A percentile compares a stretch with the other conserved stretches of the same genome.
Conservation (phyloP, 2,113 vertebrate genomes). For the Cochlearius cochlearius region DNA sequence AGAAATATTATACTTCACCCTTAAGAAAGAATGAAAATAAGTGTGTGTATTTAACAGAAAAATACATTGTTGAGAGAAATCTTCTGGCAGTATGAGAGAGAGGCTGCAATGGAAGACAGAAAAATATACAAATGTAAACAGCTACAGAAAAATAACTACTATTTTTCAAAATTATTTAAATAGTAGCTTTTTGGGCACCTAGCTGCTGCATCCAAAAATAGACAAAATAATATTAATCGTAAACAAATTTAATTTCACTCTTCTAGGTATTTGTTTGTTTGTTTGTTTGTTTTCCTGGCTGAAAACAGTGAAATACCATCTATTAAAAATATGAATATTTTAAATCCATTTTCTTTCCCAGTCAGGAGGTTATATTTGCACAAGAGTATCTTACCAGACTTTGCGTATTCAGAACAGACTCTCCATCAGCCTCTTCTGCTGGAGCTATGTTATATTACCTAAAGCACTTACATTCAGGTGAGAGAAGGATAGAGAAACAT, state of each 20-base stretch:
- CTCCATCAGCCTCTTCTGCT: neutral
- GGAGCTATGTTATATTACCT: neutral
- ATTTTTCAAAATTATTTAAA: neutral
- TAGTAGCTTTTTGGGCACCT: neutral
- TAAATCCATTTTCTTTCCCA: neutral
- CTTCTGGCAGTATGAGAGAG: neutral
- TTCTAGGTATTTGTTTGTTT: neutral
- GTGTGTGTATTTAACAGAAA: neutral
- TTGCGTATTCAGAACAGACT: neutral
- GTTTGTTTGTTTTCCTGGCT: neutral
- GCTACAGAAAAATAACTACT: neutral
- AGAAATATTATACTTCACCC: neutral
- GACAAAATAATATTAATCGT: neutral
- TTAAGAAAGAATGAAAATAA: neutral
- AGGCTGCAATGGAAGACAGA: neutral
- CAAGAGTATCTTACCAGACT: neutral
- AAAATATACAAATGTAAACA: neutral
- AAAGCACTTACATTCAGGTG: neutral
- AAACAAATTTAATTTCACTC: neutral
- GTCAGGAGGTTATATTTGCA: neutral
- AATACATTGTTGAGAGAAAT: neutral
- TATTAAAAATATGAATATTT: neutral
- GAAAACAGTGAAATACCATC: neutral
- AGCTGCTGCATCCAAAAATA: neutral
- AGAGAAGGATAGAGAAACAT: neutral